Conservation (phyloP, 2,113 vertebrate species). For the Rhinopithecus roxellana region DNA sequence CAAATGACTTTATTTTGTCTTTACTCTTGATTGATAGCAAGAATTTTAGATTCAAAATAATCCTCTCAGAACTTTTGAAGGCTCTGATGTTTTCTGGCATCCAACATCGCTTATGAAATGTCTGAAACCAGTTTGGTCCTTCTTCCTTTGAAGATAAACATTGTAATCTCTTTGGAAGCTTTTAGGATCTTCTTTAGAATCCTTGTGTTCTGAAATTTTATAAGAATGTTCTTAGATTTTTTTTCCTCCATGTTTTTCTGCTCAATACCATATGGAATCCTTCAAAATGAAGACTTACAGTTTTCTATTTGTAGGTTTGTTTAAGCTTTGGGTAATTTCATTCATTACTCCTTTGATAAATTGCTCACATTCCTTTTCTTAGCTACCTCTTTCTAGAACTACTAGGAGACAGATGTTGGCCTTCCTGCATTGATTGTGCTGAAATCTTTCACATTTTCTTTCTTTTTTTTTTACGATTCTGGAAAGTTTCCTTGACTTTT, state of each 20-base stretch:
- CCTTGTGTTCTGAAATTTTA: slow-evolving; percentile 31
- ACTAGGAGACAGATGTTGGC: not conserved
- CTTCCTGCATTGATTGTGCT: not conserved
- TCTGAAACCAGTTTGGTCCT: slow-evolving; percentile 41
- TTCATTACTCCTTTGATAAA: slow-evolving; percentile 36
- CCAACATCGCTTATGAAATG: not conserved
- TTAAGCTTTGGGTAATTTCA: not conserved
- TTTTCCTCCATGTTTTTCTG: not conserved
- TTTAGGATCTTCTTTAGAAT: slow-evolving; percentile 40
- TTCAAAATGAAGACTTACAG: not conserved
- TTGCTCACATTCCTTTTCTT: not conserved
- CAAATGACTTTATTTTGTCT: slow-evolving; percentile 35
- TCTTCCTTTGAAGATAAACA: slow-evolving; percentile 33
- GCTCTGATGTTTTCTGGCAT: not conserved
- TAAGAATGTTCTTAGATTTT: not conserved
- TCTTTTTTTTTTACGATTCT: not conserved
- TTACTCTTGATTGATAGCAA: not conserved
- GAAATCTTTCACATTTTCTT: slow-evolving; percentile 24
- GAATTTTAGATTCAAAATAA: slow-evolving; percentile 44
- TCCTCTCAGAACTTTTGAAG: slow-evolving; percentile 32
- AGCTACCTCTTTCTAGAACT: not conserved
- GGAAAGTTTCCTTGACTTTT: slow-evolving; percentile 17
- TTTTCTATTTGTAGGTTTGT: not conserved
- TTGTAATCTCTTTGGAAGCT: slow-evolving; percentile 18
- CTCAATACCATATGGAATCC: not conserved